Evolutionary conservation across 2,888 invertebrate genomes (phyloP).

Genomic region (Perizoma affinitatum): DNA sequence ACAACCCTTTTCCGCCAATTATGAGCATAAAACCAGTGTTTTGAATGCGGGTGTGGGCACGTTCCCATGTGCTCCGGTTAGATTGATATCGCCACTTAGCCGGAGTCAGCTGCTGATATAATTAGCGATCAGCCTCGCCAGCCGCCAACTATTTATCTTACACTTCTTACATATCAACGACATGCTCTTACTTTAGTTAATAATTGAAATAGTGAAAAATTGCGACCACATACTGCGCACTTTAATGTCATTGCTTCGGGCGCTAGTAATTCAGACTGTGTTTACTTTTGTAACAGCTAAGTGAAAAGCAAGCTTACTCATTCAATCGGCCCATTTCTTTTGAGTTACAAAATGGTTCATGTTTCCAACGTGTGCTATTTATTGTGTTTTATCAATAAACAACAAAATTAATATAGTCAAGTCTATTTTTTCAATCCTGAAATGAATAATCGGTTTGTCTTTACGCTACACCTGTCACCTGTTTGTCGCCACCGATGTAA

Average conservation of each 20-base stretch:
- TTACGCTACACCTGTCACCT: neutral
- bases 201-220: conserved; percentile 71
- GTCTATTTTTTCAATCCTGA: too few species aligned
- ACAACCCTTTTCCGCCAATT: conserved; percentile 37
- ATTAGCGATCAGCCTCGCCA: conserved; percentile 60
- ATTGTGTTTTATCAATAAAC: too few species aligned
- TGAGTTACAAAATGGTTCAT: too few species aligned
- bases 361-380: too few species aligned
- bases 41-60: conserved; percentile 44
- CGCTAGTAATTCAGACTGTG: conserved; percentile 43
- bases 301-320: conserved; percentile 18
- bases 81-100: conserved; percentile 71
- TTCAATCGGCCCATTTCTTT: too few species aligned
- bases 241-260: conserved; percentile 58
- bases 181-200: conserved; percentile 51
- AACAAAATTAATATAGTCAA: neutral
- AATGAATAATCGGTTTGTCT: too few species aligned
- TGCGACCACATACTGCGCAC: conserved; percentile 63
- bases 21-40: conserved; percentile 47
- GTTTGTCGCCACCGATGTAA: neutral
- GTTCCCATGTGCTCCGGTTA: conserved; percentile 57
- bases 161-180: conserved; percentile 51
- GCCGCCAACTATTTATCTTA: conserved; percentile 50
- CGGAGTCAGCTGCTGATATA: conserved; percentile 69
- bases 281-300: conserved; percentile 41